Evolutionary conservation across 2,888 invertebrate species (phyloP).

Genomic region (Meteorus colon): DNA sequence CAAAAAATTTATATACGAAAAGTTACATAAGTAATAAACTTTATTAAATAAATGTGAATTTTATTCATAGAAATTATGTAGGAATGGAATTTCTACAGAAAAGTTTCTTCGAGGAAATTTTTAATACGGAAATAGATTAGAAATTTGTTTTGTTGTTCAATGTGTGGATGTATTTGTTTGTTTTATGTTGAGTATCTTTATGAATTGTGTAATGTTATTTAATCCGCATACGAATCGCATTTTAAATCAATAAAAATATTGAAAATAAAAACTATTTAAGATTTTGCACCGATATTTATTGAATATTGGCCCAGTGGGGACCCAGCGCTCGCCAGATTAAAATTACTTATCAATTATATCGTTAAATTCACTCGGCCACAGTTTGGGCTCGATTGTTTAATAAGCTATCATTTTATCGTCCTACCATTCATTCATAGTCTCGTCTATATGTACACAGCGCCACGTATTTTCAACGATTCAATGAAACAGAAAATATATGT

Average conservation of each 20-base stretch:
- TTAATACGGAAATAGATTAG: too few species aligned
- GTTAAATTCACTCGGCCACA: slow-evolving; percentile 12
- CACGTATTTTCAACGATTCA: slow-evolving; percentile 5
- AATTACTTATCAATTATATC: slow-evolving; percentile 42
- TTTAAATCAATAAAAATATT: background rate
- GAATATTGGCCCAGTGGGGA: slow-evolving; percentile 72
- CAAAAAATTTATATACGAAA: too few species aligned
- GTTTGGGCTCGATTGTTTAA: slow-evolving; percentile 24
- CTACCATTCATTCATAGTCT: slow-evolving; percentile 18
- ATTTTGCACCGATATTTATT: slow-evolving; percentile 71
- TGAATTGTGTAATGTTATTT: background rate
- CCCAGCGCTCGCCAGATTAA: slow-evolving; percentile 70
- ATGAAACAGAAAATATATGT: slow-evolving; percentile 30
- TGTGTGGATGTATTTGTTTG: too few species aligned
- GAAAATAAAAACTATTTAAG: background rate
- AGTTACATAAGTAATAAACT: too few species aligned
- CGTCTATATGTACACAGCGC: slow-evolving; percentile 23
- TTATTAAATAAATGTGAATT: too few species aligned
- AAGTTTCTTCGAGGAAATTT: too few species aligned
- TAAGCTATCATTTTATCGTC: slow-evolving; percentile 21
- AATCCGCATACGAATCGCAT: background rate
- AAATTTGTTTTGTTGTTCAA: too few species aligned
- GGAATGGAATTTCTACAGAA: too few species aligned
- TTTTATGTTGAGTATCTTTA: too few species aligned
- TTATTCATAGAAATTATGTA: too few species aligned